Conservation (phyloP, 2,797 vertebrate species). For the Diplodus sargus region DNA sequence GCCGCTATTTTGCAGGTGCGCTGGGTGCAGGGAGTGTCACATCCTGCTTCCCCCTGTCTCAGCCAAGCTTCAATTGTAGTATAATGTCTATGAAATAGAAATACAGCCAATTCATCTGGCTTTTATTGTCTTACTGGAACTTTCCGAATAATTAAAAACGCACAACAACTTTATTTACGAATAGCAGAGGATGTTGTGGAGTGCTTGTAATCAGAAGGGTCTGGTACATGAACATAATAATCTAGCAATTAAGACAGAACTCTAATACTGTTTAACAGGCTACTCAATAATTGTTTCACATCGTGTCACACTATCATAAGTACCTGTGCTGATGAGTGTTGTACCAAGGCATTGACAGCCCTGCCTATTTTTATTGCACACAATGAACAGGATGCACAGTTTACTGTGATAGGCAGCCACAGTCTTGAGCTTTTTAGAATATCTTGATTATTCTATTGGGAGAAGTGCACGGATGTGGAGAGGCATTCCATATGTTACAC, state of each 20-base stretch:
- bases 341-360: slow-evolving; percentile 1
- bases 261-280: slow-evolving; percentile 14
- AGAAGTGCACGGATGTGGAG: slow-evolving; percentile 55
- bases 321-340: neutral
- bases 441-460: slow-evolving; percentile 73
- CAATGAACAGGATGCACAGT: slow-evolving; percentile 26
- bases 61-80: slow-evolving; percentile 65
- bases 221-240: slow-evolving; percentile 10
- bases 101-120: slow-evolving; percentile 57
- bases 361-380: slow-evolving; percentile 36
- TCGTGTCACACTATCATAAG: slow-evolving; percentile 11
- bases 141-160: slow-evolving; percentile 51
- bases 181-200: slow-evolving; percentile 17
- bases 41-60: slow-evolving; percentile 63
- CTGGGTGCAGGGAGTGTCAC: slow-evolving; percentile 65
- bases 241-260: slow-evolving; percentile 29
- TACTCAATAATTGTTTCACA: slow-evolving; percentile 16
- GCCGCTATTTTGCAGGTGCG: slow-evolving; percentile 56
- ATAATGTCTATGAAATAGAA: slow-evolving; percentile 75
- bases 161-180: slow-evolving; percentile 45
- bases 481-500: slow-evolving; percentile 82
- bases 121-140: slow-evolving; percentile 60
- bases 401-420: slow-evolving; percentile 51
- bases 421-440: slow-evolving; percentile 60
- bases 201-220: slow-evolving; percentile 33